Evolutionary conservation across 2,113 vertebrate genomes (phyloP), one percentile per base, ranked within the genome.

Genomic region (Sinocyclocheilus anshuiensis): DNA sequence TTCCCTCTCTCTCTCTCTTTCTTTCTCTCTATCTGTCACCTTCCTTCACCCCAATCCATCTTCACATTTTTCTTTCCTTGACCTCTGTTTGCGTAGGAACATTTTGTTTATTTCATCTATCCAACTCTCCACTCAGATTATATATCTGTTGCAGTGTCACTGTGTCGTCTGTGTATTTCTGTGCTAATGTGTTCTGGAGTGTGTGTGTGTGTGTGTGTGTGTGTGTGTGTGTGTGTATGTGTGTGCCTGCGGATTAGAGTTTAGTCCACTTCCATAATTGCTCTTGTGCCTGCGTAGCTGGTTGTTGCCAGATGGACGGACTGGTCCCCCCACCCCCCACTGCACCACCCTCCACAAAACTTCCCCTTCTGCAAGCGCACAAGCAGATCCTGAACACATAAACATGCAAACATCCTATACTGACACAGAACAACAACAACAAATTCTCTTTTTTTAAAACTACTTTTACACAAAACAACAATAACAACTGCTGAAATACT

Each of bases 231-330:
- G 79, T 77, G 83, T 83, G 39, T 45, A 8, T 84, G 86, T 33
- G 67, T 78, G 59, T 10, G 72, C 57, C 55, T 84, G 72, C 84
- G 93, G 93, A 94, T 94, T 94, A 94, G 74, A 90, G 91, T 84
- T 93, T 93, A 91, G 92, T 93, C 90, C 89, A 93, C 88, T 93
- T 93, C 92, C 90, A 92, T 89, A 91, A 94, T 92, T 94, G 93
- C 91, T 92, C 89, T 67, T 88, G 90, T 91, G 90, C 87, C 88
- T 91, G 75, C 86, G 86, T 90, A 83, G 79, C 85, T 85, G 87
- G 79, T 90, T 77, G 83, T 80, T 67, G 87, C 87, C 89, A 90
- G 87, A 90, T 90, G 81, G 91, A 91, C 55, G 65, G 89, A 74
- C 88, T 89, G 88, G 39, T 86, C 81, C 75, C 67, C 84, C 87